phyloP scores from a whole-genome alignment of 2,113 vertebrate genomes.

The Rutilus rutilus region DNA sequence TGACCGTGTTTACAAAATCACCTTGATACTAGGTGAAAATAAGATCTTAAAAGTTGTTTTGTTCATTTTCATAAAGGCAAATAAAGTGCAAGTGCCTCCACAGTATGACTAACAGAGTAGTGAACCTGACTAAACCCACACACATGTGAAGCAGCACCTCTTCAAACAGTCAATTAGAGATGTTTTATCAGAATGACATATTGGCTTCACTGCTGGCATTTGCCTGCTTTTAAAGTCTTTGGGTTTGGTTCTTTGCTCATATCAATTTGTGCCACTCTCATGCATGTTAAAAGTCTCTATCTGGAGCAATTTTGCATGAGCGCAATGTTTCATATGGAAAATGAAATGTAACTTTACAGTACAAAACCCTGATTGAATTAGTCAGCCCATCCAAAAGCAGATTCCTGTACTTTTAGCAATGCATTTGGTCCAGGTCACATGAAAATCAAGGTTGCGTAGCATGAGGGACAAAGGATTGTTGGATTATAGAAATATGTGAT shows the following conservation, averaged over 20 bases:
- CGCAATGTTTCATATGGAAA: not conserved
- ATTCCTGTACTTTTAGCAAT: not conserved
- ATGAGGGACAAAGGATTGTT: not conserved
- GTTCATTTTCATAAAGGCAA: not conserved
- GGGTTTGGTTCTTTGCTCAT: not conserved
- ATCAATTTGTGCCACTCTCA: constrained; percentile 16
- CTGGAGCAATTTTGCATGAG: constrained; percentile 31
- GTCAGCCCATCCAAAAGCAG: constrained; percentile 16
- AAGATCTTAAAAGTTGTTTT: not conserved
- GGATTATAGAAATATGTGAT: constrained; percentile 12
- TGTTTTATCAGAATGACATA: constrained; percentile 61
- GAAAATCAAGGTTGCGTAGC: not conserved
- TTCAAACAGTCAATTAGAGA: constrained; percentile 59
- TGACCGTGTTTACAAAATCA: not conserved
- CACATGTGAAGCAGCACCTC: constrained; percentile 62
- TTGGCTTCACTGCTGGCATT: constrained; percentile 47
- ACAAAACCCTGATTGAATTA: not conserved
- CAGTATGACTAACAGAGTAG: constrained; percentile 65
- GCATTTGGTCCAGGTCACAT: not conserved
- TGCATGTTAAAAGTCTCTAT: constrained; percentile 48
- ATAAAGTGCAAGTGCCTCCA: constrained; percentile 59
- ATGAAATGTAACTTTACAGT: not conserved
- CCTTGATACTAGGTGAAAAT: not conserved
- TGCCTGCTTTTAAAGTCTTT: constrained; percentile 23
- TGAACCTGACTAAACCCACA: constrained; percentile 68